Conservation (phyloP, 2,113 vertebrate species). For the Rhodinocichla rosea region DNA sequence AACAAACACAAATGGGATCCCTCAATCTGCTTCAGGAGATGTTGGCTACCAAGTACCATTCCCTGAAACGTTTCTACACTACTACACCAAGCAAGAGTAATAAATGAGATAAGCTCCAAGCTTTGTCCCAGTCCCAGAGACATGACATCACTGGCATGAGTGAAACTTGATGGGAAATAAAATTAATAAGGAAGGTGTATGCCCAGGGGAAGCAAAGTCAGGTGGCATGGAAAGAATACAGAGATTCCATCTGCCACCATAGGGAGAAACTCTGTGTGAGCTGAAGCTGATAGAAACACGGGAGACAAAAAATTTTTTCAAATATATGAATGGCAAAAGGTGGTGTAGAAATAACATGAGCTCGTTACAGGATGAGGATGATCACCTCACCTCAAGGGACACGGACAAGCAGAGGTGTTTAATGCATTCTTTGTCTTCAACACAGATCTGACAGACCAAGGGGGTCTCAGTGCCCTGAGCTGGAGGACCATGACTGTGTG, state of each 20-base stretch:
- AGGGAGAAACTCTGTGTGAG: background rate
- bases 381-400: background rate
- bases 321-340: background rate
- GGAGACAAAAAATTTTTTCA: background rate
- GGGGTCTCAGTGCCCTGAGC: background rate
- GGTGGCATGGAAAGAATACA: background rate
- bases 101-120: background rate
- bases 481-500: background rate
- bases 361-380: accelerated
- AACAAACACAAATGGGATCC: background rate
- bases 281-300: background rate
- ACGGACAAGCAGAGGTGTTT: background rate
- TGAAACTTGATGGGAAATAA: background rate
- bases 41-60: background rate
- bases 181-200: background rate
- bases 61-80: background rate
- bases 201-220: background rate
- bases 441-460: background rate
- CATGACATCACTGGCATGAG: background rate
- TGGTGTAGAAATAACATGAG: background rate
- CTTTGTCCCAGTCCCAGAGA: background rate
- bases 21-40: background rate
- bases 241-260: background rate
- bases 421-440: background rate
- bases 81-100: background rate